Evolutionary conservation across 2,797 vertebrate species (phyloP), one percentile per base, ranked within the genome.

Genomic region (Microctenopoma lineatum): DNA sequence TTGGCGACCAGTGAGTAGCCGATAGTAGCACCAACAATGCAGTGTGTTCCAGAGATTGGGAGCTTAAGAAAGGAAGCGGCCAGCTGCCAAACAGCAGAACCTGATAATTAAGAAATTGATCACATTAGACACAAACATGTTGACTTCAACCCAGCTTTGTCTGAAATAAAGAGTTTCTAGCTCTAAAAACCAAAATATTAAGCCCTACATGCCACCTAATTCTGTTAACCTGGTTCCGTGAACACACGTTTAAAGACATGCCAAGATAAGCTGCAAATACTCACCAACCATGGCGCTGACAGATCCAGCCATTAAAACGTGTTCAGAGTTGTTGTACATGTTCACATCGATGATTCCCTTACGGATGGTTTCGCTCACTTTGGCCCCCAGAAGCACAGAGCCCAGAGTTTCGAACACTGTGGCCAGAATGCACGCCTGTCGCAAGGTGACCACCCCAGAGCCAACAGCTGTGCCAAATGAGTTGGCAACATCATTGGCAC

Each of bases 11-110:
- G 82, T 0, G 97, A 98, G 84, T 94, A 99, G 52, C 98, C 98
- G 3, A 99, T 98, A 48, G 98, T 99, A 0, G 98, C 98, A 21
- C 98, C 98, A 15, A 99, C 98, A n/a, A 99, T 99, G 85, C 98
- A 99, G 89, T 99, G 98, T 42, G 98, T 99, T 56, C 98, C 98
- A 85, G 98, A 99, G 74, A 99, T 98, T 51, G 98, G 98, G 11
- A 99, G 95, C 91, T 96, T 98, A 86, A 99, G 93, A 84, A 99
- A 99, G 0, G 98, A 99, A 87, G 98, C 98, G 5, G 89, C 87
- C 60, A 99, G 93, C 84, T 99, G 98, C 98, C 98, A 99, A 57
- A 97, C 96, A 75, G 98, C 98, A 65, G 98, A 99, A 68, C 98
- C 98, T 99, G 39, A 70, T 15, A 81, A 81, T 15, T 44, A 53